Evolutionary conservation across 1,140 invertebrate genomes (phyloP), one percentile per base, ranked within the genome.

Genomic region (Drosophila pseudoananassae): DNA sequence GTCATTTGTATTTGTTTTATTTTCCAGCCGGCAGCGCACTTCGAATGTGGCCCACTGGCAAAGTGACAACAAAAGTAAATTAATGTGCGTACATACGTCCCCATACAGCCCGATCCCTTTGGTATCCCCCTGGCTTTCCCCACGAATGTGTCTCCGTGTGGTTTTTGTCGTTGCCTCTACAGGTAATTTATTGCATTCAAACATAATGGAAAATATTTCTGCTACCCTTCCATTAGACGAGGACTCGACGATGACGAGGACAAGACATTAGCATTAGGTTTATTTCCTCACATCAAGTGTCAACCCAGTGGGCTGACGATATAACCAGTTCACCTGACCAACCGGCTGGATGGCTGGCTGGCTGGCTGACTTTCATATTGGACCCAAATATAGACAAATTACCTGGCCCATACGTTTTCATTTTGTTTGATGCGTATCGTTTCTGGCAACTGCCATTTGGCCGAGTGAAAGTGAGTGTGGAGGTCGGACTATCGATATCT

Each of bases 111-210:
- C 50, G 23, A 51, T 23, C 55, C 43, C 50, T 31, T 54, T 43
- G 14, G 50, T 45, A 51, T 36, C 29, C 1, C 25, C 53, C 20
- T n/a, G 55, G 15, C 23, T 57, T 59, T 43, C 6, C 15, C 52
- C 40, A 9, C 12, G 27, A n/a, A 17, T 63, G 50, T 69, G 31
- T 72, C 33, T 36, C 61, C 61, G 49, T 83, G 78, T 69, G 78
- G 75, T 70, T 88, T 82, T 82, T 79, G 70, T 68, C 71, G 72
- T 78, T 88, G 83, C 77, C 76, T 83, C 76, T 90, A 74, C 87
- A 90, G 87, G 87, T 90, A 90, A 90, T 90, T 90, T 90, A 90
- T 90, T 90, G 87, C 87, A 78, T 87, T 88, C 79, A 88, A 88
- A 88, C 78, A 88, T 88, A 88, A 88, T 88, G 78, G 83, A 89